Conservation (phyloP, 2,113 vertebrate species). For the Sylvicapra grimmia region DNA sequence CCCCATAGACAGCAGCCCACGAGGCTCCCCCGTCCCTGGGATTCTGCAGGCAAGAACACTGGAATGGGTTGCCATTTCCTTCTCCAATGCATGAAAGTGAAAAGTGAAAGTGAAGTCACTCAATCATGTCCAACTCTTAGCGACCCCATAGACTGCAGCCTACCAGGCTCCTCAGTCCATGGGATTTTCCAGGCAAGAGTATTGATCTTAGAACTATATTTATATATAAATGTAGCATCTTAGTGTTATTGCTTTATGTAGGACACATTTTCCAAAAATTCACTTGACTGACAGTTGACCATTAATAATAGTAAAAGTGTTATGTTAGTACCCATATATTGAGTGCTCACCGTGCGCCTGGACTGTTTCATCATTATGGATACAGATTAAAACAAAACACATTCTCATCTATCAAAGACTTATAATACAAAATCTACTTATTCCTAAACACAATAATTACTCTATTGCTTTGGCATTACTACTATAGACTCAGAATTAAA, state of each 20-base stretch:
- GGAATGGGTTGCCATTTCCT: no score
- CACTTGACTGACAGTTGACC: not conserved
- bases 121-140: no score
- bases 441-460: not conserved
- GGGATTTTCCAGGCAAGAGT: no score
- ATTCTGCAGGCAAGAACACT: no score
- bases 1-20: no score
- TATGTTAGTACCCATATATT: not conserved
- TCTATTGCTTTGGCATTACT: not conserved
- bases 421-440: not conserved
- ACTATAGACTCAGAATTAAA: slow-evolving; percentile 18
- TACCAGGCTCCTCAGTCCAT: no score
- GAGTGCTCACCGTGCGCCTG: not conserved
- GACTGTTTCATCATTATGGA: not conserved
- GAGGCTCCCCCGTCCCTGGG: no score
- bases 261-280: not conserved
- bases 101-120: no score
- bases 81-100: no score
- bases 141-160: no score
- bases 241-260: not conserved
- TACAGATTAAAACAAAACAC: not conserved
- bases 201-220: not conserved
- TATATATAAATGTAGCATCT: not conserved
- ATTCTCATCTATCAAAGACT: not conserved
- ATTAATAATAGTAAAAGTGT: not conserved